Evolutionary conservation across 2,797 vertebrate species (phyloP).

Genomic region (Galagoides demidoff): DNA sequence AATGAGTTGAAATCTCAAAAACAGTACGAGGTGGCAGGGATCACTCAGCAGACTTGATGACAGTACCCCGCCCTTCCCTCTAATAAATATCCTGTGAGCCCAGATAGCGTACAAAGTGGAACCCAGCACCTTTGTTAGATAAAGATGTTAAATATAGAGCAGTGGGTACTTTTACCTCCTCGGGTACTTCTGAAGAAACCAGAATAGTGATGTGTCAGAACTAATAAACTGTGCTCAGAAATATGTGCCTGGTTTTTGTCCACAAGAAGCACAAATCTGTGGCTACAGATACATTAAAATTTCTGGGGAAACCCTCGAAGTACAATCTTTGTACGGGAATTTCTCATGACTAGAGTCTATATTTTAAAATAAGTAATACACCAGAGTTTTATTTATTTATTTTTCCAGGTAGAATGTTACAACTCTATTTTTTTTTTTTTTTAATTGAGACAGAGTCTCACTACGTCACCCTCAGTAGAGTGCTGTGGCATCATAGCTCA

Average conservation of each 20-base stretch:
- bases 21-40: neutral
- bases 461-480: too few species aligned
- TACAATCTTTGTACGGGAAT: neutral
- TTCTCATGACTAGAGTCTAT: neutral
- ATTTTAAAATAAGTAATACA: neutral
- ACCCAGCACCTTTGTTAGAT: constrained; percentile 36
- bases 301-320: neutral
- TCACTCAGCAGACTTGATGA: neutral
- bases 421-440: neutral
- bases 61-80: neutral
- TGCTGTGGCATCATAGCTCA: too few species aligned
- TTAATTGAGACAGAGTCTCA: too few species aligned
- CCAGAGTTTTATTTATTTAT: neutral
- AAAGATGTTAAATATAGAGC: constrained; percentile 61
- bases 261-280: neutral
- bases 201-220: constrained; percentile 30
- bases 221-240: constrained; percentile 10
- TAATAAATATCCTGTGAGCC: neutral
- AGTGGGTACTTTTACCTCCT: neutral
- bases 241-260: constrained; percentile 33
- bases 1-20: constrained; percentile 58
- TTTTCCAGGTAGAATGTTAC: neutral
- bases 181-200: constrained; percentile 41
- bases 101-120: neutral
- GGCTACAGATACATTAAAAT: neutral